These are phyloP conservation scores for Nannobrachium achirus DNA, from an alignment of 2,113 vertebrate species.

Conservation along the genomic window DNA sequence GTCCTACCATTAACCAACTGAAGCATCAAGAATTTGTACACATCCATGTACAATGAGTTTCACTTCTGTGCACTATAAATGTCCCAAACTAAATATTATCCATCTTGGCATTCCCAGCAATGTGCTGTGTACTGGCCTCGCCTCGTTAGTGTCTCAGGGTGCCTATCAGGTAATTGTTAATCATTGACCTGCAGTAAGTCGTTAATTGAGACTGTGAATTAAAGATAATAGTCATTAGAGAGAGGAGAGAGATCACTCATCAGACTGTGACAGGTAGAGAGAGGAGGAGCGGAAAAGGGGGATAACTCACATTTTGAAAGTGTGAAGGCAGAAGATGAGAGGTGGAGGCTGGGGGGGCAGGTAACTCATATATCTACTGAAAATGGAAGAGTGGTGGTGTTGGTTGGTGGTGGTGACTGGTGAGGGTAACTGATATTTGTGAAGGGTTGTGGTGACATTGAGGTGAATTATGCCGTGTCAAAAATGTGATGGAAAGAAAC, in stretches of 20 bases:
- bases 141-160: conserved; percentile 52
- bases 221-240: conserved; percentile 72
- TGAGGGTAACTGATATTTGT: no score
- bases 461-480: no score
- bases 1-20: not conserved
- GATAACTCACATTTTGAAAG: conserved; percentile 4
- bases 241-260: conserved; percentile 58
- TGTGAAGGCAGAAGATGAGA: not conserved
- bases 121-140: conserved; percentile 15
- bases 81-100: not conserved
- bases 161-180: conserved; percentile 70
- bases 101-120: not conserved
- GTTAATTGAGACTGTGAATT: conserved; percentile 71
- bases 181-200: conserved; percentile 70
- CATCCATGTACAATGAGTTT: not conserved
- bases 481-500: no score
- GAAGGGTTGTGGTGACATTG: no score
- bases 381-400: no score
- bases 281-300: conserved; percentile 20
- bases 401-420: no score
- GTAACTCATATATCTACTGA: no score
- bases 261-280: conserved; percentile 41
- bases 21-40: not conserved
- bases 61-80: not conserved
- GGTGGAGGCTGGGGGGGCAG: no score